Base-by-base conservation (phyloP, 1,140 invertebrate species). In the Lepidurus apus region DNA sequence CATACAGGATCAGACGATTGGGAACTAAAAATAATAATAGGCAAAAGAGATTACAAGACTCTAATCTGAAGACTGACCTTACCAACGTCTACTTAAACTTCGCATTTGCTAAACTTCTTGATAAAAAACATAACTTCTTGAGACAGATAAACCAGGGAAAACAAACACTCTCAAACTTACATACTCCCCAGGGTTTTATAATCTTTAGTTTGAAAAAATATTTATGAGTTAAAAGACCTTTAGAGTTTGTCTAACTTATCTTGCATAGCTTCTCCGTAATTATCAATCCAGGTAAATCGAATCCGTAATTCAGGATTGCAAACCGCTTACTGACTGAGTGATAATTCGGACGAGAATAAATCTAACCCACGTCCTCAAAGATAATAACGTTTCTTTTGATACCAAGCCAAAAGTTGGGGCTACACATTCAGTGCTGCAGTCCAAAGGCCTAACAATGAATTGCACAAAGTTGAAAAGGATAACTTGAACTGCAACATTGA, bases 201-300 rank as follows among this genome's bases (percentile, higher is more conserved):
- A 34, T 34, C 34, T 34, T 34, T 34, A 34, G 34, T 34, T 34
- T 34, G 3, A 34, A 34, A 34, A 34, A 34, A 34, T 34, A 2
- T 34, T 34, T 34, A 34, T 4, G 34, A 34, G 34, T 34, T 34
- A 34, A 34, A 34, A 34, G 34, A 34, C 34, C 34, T n/a, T 65
- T 65, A 65, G 21, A n/a, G 53, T 65, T 65, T 65, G 53, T 65
- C 7, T n/a, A 65, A 21, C 53, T 65, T 65, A 65, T 65, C 53
- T 65, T 21, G 53, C 53, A 65, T 65, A 13, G 17, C 21, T 65
- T 65, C 21, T n/a, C 53, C 53, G 8, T 65, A 13, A 65, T 65
- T 65, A 65, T 65, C 53, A 21, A 65, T 8, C 21, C 17, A 65
- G 0, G 34, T 65, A n/a, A 65, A 13, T 21, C 13, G 13, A 65